Base-by-base conservation (phyloP, 2,113 vertebrate genomes). In the Ophthalmolycus amberensis region DNA sequence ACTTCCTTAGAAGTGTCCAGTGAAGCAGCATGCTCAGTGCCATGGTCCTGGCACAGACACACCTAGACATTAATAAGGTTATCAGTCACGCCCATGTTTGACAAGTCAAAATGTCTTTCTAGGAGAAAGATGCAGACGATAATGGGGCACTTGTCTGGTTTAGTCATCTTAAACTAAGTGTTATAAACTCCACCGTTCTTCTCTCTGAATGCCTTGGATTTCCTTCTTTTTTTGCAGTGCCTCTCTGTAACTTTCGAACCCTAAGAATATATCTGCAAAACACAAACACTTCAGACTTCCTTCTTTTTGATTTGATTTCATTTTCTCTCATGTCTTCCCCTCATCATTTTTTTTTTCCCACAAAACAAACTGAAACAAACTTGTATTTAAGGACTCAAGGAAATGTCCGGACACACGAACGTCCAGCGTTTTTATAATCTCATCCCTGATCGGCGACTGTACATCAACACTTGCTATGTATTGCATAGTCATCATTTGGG, bases 161-260 rank as follows among this genome's bases (percentile, higher is more conserved):
- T 29, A 56, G 7, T 48, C 20, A 56, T 40, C 4, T 63, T 52
- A 29, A 63, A 52, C 7, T 46, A n/a, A 3, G n/a, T 59, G 40
- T 40, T 25, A 34, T 27, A n/a, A 75, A 75, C 9, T 15, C 18
- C 2, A 10, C 11, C 38, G 14, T 40, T 38, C 37, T 54, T 60
- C 14, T 70, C 34, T 80, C n/a, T 87, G 38, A 80, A 62, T 74
- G 48, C 8, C 34, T 73, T 83, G 68, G 76, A 72, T 80, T 85
- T 85, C 52, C 74, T 60, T 87, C 27, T 66, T 59, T 77, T 79
- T 79, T 84, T n/a, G 65, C 80, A 72, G n/a, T 71, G 1, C 38
- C 3, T 71, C n/a, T 54, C 20, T 70, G 32, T 71, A 10, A 60
- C 18, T 14, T 59, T 56, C 16, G 25, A 44, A 38, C 59, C 12